These are phyloP conservation scores for Timandra comae DNA, from an alignment of 2,888 invertebrate species.

Conservation along the genomic window DNA sequence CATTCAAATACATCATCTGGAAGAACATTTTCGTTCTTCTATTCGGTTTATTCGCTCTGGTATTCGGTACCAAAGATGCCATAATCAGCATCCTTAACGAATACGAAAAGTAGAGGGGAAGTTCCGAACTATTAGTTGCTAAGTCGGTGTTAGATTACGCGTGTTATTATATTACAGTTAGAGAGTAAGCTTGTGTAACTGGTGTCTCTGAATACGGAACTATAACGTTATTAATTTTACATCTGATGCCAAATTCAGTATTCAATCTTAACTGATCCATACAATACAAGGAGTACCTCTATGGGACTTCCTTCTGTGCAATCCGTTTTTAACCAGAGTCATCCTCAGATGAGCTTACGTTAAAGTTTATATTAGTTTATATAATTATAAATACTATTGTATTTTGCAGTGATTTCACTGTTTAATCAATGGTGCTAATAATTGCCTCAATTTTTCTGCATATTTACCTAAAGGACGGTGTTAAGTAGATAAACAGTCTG, in stretches of 20 bases:
- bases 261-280: too few species aligned
- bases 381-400: slow-evolving; percentile 16
- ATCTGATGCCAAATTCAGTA: too few species aligned
- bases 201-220: not conserved
- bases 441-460: slow-evolving; percentile 12
- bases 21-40: slow-evolving; percentile 86
- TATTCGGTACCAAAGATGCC: slow-evolving; percentile 81
- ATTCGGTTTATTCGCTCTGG: slow-evolving; percentile 87
- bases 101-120: slow-evolving; percentile 26
- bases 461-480: too few species aligned
- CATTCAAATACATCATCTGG: slow-evolving; percentile 82
- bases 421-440: slow-evolving; percentile 27
- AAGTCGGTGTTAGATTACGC: slow-evolving; percentile 23
- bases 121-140: slow-evolving; percentile 13
- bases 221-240: too few species aligned
- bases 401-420: slow-evolving; percentile 18
- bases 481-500: slow-evolving; percentile 4
- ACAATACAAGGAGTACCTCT: too few species aligned
- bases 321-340: too few species aligned
- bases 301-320: too few species aligned
- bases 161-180: slow-evolving; percentile 25
- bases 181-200: slow-evolving; percentile 13
- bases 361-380: slow-evolving; percentile 8
- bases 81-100: slow-evolving; percentile 37
- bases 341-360: too few species aligned